Conservation (phyloP, 2,888 invertebrate species). For the Prosopocoilus inquinatus region DNA sequence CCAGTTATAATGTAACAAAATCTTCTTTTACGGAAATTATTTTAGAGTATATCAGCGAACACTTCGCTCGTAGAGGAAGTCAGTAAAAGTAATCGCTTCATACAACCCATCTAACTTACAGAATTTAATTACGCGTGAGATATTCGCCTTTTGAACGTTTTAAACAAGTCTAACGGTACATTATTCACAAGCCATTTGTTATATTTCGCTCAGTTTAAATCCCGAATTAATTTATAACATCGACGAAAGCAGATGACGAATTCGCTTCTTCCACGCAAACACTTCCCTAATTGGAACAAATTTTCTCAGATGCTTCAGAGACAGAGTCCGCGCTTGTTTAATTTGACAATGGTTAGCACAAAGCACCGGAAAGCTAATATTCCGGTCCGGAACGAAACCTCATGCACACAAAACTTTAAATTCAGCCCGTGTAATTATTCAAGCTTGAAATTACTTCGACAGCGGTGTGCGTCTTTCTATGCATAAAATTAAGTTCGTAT, state of each 20-base stretch:
- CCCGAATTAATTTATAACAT: no score
- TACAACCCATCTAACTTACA: constrained; percentile 16
- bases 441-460: constrained; percentile 23
- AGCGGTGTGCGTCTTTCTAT: background rate
- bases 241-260: no score
- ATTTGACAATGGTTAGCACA: background rate
- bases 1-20: no score
- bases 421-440: constrained; percentile 17
- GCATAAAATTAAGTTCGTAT: background rate
- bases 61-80: no score
- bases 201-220: no score
- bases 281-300: no score
- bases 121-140: constrained; percentile 23
- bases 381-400: constrained; percentile 10
- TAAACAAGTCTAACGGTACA: no score
- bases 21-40: no score
- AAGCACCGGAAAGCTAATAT: constrained; percentile 6
- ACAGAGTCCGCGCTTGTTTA: background rate
- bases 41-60: no score
- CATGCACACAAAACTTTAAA: constrained; percentile 1
- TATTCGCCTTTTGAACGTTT: constrained; percentile 14
- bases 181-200: no score
- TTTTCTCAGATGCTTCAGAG: background rate
- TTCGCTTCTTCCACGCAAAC: no score
- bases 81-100: constrained; percentile 19